Base-by-base conservation (phyloP, 2,113 vertebrate genomes). In the Engystomops pustulosus region DNA sequence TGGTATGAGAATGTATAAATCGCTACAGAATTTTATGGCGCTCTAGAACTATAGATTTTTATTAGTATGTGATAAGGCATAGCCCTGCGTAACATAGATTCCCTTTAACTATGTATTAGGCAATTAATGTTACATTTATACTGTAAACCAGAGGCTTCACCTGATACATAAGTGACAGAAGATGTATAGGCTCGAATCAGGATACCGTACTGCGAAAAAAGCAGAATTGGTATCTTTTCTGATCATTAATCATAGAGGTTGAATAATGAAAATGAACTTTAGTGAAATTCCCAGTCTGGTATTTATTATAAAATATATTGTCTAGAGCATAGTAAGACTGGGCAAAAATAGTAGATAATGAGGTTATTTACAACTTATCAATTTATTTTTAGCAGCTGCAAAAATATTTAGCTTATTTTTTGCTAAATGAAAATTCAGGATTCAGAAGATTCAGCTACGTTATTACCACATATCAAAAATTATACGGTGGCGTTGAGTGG, bases 201-300 rank as follows among this genome's bases (percentile, higher is more conserved):
- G 47, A 6, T 17, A 51, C 17, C 2, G 17, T 51, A 51, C 8
- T 18, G 47, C 15, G 17, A 14, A 18, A 17, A 17, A 4, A 17
- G 17, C 4, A 2, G 17, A 6, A 18, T 51, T 51, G 15, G 47
- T 51, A 4, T 53, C 51, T 9, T 6, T 53, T 20, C 51, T 53
- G 18, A 58, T 25, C n/a, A 10, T 58, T 58, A 25, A 58, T 58
- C 23, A 10, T 58, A 58, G 9, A 58, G 9, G 23, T 58, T 55
- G 51, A 55, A 55, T 55, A n/a, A 55, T 55, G 51, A 55, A 55
- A 55, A 55, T 55, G 20, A n/a, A 55, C 23, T 58, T 58, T 58
- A 25, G 7, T 58, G 53, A 25, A 58, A 58, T 58, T 9, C 53
- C 9, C n/a, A 9, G n/a, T 11, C 3, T 25, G 8, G 9, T 10